A percentile compares a stretch with the other conserved stretches of the same genome.
Conservation (phyloP, 2,888 invertebrate genomes). For the Terebella lapidaria region DNA sequence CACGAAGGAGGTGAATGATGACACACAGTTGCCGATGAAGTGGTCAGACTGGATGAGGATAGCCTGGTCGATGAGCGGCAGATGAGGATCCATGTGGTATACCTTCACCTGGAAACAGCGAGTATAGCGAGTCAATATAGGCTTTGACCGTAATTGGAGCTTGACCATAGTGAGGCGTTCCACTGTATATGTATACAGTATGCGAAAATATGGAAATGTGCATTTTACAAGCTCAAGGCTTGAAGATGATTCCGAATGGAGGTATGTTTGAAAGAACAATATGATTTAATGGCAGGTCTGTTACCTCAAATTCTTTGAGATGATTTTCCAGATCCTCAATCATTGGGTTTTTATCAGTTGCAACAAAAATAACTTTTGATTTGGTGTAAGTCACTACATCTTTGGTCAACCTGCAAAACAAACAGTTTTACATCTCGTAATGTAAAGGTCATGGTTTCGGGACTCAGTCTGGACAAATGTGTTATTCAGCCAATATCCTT, state of each 20-base stretch:
- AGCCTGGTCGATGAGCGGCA: constrained; percentile 48
- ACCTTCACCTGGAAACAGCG: constrained; percentile 41
- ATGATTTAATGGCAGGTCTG: background rate
- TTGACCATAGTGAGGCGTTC: no score
- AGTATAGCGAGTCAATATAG: no score
- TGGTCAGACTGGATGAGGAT: constrained; percentile 42
- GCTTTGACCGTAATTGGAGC: no score
- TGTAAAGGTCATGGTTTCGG: no score
- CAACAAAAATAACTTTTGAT: constrained; percentile 41
- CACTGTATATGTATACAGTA: no score
- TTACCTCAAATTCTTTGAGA: constrained; percentile 30
- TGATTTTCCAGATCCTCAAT: constrained; percentile 32
- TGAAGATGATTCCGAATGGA: constrained; percentile 1
- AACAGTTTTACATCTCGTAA: no score
- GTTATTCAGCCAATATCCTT: no score
- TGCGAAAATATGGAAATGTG: no score
- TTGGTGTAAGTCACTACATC: constrained; percentile 32
- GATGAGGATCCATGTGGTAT: constrained; percentile 43
- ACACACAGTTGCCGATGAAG: constrained; percentile 52
- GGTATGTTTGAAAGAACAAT: background rate
- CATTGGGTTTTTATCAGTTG: constrained; percentile 47
- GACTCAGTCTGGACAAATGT: no score
- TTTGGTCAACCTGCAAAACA: constrained; percentile 29
- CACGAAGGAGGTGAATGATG: constrained; percentile 50
- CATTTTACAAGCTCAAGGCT: no score